Evolutionary conservation across 1,140 invertebrate species (phyloP), one percentile per base, ranked within the genome.

Genomic region (Zaprionus vittiger): DNA sequence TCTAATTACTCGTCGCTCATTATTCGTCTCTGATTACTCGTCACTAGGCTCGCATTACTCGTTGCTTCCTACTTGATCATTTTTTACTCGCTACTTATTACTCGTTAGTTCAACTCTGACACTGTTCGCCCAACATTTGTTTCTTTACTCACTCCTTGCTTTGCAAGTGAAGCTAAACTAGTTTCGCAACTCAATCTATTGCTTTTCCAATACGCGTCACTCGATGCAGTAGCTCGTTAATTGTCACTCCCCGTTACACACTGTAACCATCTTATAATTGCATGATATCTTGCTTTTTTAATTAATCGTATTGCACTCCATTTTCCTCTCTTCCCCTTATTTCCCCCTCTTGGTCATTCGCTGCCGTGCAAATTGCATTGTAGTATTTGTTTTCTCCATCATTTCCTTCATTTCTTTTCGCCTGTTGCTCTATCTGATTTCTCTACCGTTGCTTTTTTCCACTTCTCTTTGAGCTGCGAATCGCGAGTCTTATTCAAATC

Each of bases 401-500:
- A 52, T 52, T 52, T 52, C 22, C 20, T 52, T 14, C 0, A 52
- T 52, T 52, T 24, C 47, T 52, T 52, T 52, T 64, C 26, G 28
- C 41, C 24, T 34, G 28, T 54, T 37, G 62, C 28, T 63, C 3
- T 63, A 47, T 54, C 47, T 54, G 31, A 14, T 22, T 14, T 37
- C 31, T 34, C 14, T 37, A n/a, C 5, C 20, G 38, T 47, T 28
- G n/a, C 34, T 22, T 28, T 47, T 44, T 47, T n/a, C 15, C 2
- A 14, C 37, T 34, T 26, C 34, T 28, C 24, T 47, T 37, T 59
- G 26, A 34, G n/a, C 55, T n/a, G 20, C 22, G 65, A 28, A 34
- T 38, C 11, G 20, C 38, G 38, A 55, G 28, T 37, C 62, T 63
- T 20, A 57, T 44, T 67, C 54, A 57, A 47, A 67, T 67, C 54